These are phyloP conservation scores for Crioceris asparagi DNA, from an alignment of 2,888 invertebrate genomes.

Conservation along the genomic window DNA sequence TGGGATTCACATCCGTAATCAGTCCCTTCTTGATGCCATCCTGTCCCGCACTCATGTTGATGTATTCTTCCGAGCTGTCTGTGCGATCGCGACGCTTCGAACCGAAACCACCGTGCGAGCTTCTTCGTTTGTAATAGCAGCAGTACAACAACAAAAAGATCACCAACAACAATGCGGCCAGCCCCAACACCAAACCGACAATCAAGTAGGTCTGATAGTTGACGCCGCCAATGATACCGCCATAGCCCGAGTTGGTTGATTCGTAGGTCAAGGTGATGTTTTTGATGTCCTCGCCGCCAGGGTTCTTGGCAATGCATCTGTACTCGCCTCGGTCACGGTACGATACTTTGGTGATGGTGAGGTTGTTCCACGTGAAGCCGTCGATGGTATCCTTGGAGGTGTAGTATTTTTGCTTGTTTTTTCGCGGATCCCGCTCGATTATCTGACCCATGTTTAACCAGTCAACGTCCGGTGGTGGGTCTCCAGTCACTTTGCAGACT, in stretches of 20 bases:
- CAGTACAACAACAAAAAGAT: constrained; percentile 36
- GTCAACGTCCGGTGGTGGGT: constrained; percentile 64
- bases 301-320: constrained; percentile 68
- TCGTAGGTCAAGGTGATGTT: constrained; percentile 53
- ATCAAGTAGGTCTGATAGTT: constrained; percentile 39
- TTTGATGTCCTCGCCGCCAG: constrained; percentile 67
- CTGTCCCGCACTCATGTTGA: constrained; percentile 63
- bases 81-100: constrained; percentile 29
- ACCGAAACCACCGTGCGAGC: constrained; percentile 19
- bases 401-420: constrained; percentile 42
- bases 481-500: constrained; percentile 59
- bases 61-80: constrained; percentile 39
- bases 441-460: constrained; percentile 60
- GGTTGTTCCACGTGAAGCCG: constrained; percentile 45
- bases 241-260: constrained; percentile 18
- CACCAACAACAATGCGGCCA: constrained; percentile 40
- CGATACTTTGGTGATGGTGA: constrained; percentile 42
- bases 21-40: constrained; percentile 78
- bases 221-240: constrained; percentile 17
- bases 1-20: constrained; percentile 74
- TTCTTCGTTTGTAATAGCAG: constrained; percentile 31
- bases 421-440: constrained; percentile 43
- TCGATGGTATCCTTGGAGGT: constrained; percentile 24
- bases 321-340: constrained; percentile 42
- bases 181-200: constrained; percentile 39